Evolutionary conservation across 2,888 invertebrate species (phyloP), one percentile per base, ranked within the genome.

Genomic region (Epsilonema sp.): DNA sequence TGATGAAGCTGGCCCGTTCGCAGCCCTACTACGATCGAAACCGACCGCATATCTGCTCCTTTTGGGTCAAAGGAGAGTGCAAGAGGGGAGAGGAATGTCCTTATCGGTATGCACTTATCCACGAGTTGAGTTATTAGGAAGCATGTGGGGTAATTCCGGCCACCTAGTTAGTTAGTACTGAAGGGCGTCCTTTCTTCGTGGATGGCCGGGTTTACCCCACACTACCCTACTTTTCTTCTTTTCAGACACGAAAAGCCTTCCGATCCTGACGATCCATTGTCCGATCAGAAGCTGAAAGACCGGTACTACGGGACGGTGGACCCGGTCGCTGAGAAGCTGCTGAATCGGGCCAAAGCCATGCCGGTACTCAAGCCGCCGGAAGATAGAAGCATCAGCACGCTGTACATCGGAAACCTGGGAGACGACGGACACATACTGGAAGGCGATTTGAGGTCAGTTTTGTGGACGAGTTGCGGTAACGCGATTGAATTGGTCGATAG

Each of bases 31-130:
- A 92, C 67, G 87, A 89, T 64, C 72, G 90, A 47, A 90, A 90
- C 63, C 73, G 86, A 56, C 87, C 90, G 0, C 90, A 90, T 68
- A 86, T 90, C 44, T 90, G 90, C 66, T 87, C 87, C 0, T 92
- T 90, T 68, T 90, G 87, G 84, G 89, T 90, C n/a, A 92, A 90
- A 71, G 90, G 89, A 1, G 89, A 90, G 66, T 90, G 90, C 65
- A 78, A 85, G 61, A 72, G 90, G 65, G 90, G 90, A 20, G 90
- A 92, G 66, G 90, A 92, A 64, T 90, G 90, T 67, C 90, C 90
- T 0, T 90, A 89, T 65, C 73, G 70, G 68, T 69, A n/a, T n/a
- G n/a, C n/a, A n/a, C n/a, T n/a, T n/a, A n/a, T n/a, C n/a, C n/a
- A n/a, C n/a, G n/a, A 19, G 19, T 40, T 19, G 5, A 5, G 4